phyloP scores from a whole-genome alignment of 2,888 invertebrate species.

The Drosophila putrida region DNA sequence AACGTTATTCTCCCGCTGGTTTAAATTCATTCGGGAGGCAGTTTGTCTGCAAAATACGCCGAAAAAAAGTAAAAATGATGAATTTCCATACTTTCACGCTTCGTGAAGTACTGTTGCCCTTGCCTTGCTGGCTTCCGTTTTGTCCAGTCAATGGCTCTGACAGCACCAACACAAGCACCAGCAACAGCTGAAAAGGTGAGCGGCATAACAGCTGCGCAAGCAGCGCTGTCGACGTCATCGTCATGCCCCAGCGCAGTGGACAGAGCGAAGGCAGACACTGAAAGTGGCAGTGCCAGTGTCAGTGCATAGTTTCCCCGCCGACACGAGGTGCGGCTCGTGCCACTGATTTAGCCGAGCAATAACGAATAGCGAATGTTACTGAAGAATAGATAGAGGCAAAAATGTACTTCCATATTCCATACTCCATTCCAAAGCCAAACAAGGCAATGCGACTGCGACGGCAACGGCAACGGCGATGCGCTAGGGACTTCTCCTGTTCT shows the following conservation, averaged over 20 bases:
- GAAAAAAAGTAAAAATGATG: constrained; percentile 74
- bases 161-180: constrained; percentile 61
- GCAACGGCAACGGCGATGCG: constrained; percentile 23
- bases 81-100: constrained; percentile 82
- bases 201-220: constrained; percentile 34
- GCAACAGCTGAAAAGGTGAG: constrained; percentile 72
- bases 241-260: constrained; percentile 65
- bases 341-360: constrained; percentile 64
- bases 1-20: constrained; percentile 23
- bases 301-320: constrained; percentile 59
- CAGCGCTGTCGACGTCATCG: constrained; percentile 54
- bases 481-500: constrained; percentile 45
- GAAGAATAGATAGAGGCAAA: not conserved
- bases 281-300: constrained; percentile 7
- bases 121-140: constrained; percentile 46
- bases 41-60: constrained; percentile 55
- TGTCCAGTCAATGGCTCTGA: constrained; percentile 70
- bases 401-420: not conserved
- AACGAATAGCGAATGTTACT: constrained; percentile 39
- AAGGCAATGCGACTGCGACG: constrained; percentile 23
- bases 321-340: constrained; percentile 74
- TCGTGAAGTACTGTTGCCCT: constrained; percentile 54
- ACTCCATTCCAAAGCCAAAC: constrained; percentile 18
- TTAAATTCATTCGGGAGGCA: constrained; percentile 30
- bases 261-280: constrained; percentile 25